Conservation (phyloP, 2,888 invertebrate species). For the Melolontha melolontha region DNA sequence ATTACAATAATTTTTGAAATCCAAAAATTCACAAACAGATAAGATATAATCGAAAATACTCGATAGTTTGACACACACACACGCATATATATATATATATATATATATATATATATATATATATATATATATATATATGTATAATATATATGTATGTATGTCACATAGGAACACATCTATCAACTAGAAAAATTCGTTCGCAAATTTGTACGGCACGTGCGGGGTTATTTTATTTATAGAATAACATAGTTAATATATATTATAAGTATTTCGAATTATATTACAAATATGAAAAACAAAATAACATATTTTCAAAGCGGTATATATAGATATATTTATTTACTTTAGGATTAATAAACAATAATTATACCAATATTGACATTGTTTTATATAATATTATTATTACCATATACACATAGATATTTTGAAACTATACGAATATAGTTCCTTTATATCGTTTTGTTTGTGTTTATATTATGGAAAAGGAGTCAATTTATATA, state of each 20-base stretch:
- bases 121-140: too few relatives aligned
- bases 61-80: not conserved
- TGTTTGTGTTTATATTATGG: too few relatives aligned
- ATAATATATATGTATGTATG: too few relatives aligned
- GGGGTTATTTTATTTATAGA: constrained; percentile 19
- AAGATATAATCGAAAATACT: constrained; percentile 28
- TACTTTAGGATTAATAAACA: not conserved
- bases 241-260: constrained; percentile 10
- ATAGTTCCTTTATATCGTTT: too few relatives aligned
- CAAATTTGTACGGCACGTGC: constrained; percentile 23
- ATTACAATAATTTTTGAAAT: constrained; percentile 12
- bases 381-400: too few relatives aligned
- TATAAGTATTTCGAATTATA: constrained; percentile 1
- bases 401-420: too few relatives aligned
- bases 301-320: not conserved
- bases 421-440: too few relatives aligned
- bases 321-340: not conserved
- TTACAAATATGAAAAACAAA: constrained; percentile 6
- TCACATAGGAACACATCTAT: too few relatives aligned
- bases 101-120: too few relatives aligned
- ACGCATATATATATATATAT: too few relatives aligned
- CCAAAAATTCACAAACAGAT: constrained; percentile 20
- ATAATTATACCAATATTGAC: not conserved
- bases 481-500: too few relatives aligned
- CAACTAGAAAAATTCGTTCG: too few relatives aligned